Evolutionary conservation across 2,797 vertebrate species (phyloP).

Genomic region (Micrastur ruficollis): DNA sequence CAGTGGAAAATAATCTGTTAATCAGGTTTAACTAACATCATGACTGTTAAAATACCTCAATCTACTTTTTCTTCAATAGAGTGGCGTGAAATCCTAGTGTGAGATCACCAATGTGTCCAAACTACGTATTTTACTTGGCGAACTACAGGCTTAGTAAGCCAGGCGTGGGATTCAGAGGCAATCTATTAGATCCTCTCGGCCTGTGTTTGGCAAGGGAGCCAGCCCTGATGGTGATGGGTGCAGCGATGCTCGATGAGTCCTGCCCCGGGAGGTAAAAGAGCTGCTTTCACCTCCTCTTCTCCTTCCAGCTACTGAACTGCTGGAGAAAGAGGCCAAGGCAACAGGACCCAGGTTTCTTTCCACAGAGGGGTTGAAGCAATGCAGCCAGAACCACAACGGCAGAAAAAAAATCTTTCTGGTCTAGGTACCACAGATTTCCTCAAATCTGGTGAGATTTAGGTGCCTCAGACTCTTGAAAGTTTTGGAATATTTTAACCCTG

Average conservation of each 20-base stretch:
- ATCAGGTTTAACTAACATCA: constrained; percentile 50
- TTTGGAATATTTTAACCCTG: neutral
- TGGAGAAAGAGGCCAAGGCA: neutral
- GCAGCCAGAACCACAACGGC: neutral
- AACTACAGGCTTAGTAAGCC: neutral
- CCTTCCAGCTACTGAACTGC: neutral
- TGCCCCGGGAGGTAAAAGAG: neutral
- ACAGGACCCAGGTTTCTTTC: neutral
- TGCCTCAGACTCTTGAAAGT: neutral
- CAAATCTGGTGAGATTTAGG: neutral
- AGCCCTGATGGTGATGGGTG: neutral
- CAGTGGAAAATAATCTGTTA: constrained; percentile 55
- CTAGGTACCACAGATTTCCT: neutral
- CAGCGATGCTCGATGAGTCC: neutral
- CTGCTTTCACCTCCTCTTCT: neutral
- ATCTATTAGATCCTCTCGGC: neutral
- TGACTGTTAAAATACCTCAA: constrained; percentile 43
- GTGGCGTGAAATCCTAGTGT: neutral
- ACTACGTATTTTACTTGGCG: neutral
- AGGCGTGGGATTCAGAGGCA: neutral
- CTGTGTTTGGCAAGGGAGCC: neutral
- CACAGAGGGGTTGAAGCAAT: neutral
- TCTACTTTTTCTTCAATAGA: neutral
- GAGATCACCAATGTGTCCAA: neutral
- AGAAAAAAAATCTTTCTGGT: neutral